These are phyloP conservation scores for Cydia splendana DNA, from an alignment of 1,140 invertebrate genomes.

Conservation along the genomic window DNA sequence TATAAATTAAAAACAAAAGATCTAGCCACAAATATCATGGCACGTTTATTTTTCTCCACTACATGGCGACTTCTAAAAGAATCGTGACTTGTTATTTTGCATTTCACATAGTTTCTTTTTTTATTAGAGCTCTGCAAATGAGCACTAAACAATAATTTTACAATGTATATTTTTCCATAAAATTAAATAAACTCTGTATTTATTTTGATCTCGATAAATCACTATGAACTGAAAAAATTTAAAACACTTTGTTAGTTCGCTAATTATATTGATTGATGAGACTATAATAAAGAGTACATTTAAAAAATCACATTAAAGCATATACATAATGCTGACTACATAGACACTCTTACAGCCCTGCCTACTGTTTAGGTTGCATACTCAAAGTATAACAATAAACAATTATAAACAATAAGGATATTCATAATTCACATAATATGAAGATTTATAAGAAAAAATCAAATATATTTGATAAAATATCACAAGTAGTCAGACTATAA, in stretches of 20 bases:
- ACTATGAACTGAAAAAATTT: conserved; percentile 79
- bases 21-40: conserved; percentile 80
- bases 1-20: conserved; percentile 60
- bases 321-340: conserved; percentile 81
- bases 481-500: conserved; percentile 75
- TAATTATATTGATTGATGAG: conserved; percentile 78
- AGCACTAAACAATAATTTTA: conserved; percentile 76
- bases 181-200: conserved; percentile 81
- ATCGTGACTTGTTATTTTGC: conserved; percentile 79
- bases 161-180: conserved; percentile 78
- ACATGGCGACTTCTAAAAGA: conserved; percentile 81
- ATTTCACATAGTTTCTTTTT: conserved; percentile 75
- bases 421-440: conserved; percentile 23
- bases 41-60: conserved; percentile 81
- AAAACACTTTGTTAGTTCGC: conserved; percentile 79
- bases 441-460: conserved; percentile 54
- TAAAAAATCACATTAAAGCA: conserved; percentile 81
- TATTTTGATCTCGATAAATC: conserved; percentile 79
- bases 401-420: conserved; percentile 62
- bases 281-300: conserved; percentile 80
- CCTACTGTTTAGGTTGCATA: conserved; percentile 48
- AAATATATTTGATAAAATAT: conserved; percentile 66
- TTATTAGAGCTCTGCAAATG: conserved; percentile 72
- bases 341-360: conserved; percentile 74
- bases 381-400: conserved; percentile 73